A percentile compares a stretch with the other conserved stretches of the same genome.
Conservation (phyloP, 2,888 invertebrate genomes). For the Drosophila nigricruria region DNA sequence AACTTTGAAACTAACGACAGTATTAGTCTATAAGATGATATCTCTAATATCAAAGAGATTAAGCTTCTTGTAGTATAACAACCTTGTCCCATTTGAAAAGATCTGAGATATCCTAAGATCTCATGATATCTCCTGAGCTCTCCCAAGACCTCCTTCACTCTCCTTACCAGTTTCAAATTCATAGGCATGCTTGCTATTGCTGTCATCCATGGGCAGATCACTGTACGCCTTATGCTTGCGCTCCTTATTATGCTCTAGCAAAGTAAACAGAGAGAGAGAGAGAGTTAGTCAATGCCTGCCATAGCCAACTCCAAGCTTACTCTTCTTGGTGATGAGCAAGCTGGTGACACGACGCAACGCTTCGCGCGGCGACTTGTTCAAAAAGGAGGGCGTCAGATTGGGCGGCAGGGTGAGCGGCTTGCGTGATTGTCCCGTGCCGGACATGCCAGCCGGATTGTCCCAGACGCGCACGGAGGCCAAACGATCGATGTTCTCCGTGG, state of each 20-base stretch:
- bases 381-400: conserved; percentile 95
- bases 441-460: conserved; percentile 84
- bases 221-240: conserved; percentile 77
- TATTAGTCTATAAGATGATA: not conserved
- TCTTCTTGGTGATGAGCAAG: conserved; percentile 92
- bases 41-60: not conserved
- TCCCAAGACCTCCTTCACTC: not conserved
- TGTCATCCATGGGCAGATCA: conserved; percentile 72
- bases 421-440: conserved; percentile 87
- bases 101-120: not conserved
- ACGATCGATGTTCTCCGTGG: conserved; percentile 94
- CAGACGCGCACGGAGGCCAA: conserved; percentile 87
- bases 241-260: conserved; percentile 70
- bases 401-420: conserved; percentile 95
- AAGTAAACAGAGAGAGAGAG: not conserved
- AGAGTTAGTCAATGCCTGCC: not conserved
- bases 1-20: not conserved
- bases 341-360: conserved; percentile 95
- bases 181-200: conserved; percentile 71
- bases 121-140: not conserved
- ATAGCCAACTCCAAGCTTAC: conserved; percentile 83
- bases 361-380: conserved; percentile 94
- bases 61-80: not conserved
- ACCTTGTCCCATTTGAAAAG: not conserved
- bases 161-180: conserved; percentile 72